Evolutionary conservation across 2,797 vertebrate genomes (phyloP).

Genomic region (Rhinoraja longicauda): DNA sequence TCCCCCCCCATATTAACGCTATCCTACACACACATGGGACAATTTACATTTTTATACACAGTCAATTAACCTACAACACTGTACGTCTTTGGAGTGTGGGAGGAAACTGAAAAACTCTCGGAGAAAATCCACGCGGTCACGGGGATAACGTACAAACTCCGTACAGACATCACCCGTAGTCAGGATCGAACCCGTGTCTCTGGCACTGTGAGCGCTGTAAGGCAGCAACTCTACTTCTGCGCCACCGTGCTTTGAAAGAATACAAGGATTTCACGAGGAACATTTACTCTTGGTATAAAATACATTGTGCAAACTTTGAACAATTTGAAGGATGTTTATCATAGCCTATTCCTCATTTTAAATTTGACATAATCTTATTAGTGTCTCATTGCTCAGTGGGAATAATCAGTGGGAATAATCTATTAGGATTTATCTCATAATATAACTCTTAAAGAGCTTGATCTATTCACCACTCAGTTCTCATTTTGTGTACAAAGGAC

Average conservation of each 20-base stretch:
- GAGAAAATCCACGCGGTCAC: no score
- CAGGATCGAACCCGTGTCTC: no score
- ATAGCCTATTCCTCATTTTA: neutral
- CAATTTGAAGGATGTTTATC: neutral
- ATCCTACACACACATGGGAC: no score
- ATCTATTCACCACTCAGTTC: neutral
- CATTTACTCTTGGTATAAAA: neutral
- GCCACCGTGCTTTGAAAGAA: neutral
- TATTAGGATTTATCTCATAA: neutral
- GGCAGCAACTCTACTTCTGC: no score
- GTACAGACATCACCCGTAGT: no score
- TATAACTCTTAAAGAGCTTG: neutral
- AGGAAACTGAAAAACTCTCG: no score
- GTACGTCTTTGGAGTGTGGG: no score
- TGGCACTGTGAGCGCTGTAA: no score
- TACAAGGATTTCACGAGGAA: neutral
- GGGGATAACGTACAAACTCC: no score
- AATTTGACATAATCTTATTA: neutral
- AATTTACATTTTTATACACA: no score
- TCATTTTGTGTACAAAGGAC: neutral
- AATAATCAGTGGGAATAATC: neutral
- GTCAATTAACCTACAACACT: no score
- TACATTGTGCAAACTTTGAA: neutral
- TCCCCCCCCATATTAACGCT: no score
- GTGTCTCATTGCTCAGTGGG: neutral